Percentiles rank a stretch among this genome's conserved stretches.
Evolutionary conservation across 1,140 invertebrate genomes (phyloP).

Genomic region (Zaprionus kolodkinae): DNA sequence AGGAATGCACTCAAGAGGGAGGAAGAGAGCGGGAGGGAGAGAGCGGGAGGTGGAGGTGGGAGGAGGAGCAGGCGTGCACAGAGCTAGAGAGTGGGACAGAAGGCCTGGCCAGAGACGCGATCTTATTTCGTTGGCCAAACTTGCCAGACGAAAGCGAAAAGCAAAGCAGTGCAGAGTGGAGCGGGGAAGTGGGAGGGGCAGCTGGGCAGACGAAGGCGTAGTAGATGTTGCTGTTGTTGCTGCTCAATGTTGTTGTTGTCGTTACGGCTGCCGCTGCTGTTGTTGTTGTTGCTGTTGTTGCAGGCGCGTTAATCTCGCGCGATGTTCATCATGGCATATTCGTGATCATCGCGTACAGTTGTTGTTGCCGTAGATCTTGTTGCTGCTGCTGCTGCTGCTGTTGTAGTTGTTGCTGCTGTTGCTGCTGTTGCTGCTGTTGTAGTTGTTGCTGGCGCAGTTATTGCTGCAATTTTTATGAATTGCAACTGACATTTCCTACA

Average conservation of each 20-base stretch:
- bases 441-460: conserved; percentile 63
- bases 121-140: neutral
- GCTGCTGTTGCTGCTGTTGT: conserved; percentile 28
- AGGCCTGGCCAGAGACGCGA: neutral
- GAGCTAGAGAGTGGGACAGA: neutral
- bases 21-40: neutral
- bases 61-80: neutral
- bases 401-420: conserved; percentile 55
- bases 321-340: conserved; percentile 77
- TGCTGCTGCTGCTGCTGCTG: conserved; percentile 26
- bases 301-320: conserved; percentile 67
- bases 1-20: conserved; percentile 8
- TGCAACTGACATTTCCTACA: conserved; percentile 81
- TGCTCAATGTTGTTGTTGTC: conserved; percentile 21
- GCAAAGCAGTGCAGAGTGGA: neutral
- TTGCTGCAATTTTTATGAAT: conserved; percentile 76
- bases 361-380: conserved; percentile 33
- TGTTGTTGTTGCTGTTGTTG: conserved; percentile 43
- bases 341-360: conserved; percentile 63
- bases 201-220: conserved; percentile 35
- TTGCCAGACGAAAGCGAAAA: neutral
- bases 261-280: conserved; percentile 36
- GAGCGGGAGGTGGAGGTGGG: neutral
- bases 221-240: neutral
- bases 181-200: neutral